A percentile compares a stretch with the other conserved stretches of the same genome.
phyloP scores from a whole-genome alignment of 1,140 invertebrate species.

The Melipona quadrifasciata region DNA sequence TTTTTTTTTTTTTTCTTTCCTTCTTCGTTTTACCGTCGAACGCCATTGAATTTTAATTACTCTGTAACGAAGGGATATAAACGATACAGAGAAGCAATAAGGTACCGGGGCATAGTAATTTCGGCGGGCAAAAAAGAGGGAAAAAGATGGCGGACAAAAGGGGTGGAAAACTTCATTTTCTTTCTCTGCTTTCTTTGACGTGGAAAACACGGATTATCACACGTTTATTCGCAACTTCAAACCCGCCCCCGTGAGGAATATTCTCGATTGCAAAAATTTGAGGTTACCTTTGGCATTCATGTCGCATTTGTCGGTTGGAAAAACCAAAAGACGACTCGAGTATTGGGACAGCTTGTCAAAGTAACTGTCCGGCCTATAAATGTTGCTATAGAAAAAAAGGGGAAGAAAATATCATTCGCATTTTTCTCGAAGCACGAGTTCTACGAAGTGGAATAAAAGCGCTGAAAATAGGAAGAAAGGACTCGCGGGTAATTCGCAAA shows the following conservation, averaged over 20 bases:
- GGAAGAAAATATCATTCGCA: no score
- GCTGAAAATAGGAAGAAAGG: neutral
- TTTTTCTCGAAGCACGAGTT: neutral
- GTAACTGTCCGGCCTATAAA: no score
- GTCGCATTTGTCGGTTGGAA: no score
- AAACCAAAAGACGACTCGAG: no score
- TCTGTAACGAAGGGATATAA: slow-evolving; percentile 36
- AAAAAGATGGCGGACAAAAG: neutral
- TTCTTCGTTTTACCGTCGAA: slow-evolving; percentile 9
- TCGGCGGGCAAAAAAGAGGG: neutral
- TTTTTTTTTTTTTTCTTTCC: no score
- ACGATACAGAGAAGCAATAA: slow-evolving; percentile 29
- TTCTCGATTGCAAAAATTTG: no score
- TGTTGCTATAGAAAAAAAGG: no score
- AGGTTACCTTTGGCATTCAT: neutral
- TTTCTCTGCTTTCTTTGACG: neutral
- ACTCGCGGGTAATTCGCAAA: neutral
- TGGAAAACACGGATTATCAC: neutral
- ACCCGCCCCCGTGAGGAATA: neutral
- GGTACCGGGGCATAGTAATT: slow-evolving; percentile 3
- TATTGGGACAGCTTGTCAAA: no score
- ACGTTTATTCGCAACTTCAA: neutral
- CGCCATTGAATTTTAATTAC: slow-evolving; percentile 33
- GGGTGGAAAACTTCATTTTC: neutral
- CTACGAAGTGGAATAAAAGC: neutral